Evolutionary conservation across 2,113 vertebrate genomes (phyloP).

Genomic region (Amblyopsis rosae): DNA sequence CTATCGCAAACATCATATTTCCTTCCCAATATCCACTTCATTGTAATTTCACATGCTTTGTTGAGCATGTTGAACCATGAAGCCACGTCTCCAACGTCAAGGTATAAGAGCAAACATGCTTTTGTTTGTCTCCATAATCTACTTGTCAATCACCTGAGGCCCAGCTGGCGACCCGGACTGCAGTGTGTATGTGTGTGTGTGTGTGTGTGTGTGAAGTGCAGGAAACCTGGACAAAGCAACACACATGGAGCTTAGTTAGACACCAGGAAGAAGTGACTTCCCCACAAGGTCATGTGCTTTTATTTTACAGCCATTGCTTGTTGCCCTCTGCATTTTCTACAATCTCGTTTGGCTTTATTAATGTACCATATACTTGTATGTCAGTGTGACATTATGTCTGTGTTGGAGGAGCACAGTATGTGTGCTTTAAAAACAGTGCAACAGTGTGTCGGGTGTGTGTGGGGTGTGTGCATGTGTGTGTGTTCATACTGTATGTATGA

Average conservation of each 20-base stretch:
- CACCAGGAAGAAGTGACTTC: slow-evolving; percentile 72
- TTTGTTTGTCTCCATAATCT: slow-evolving; percentile 76
- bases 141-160: slow-evolving; percentile 71
- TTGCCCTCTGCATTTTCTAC: slow-evolving; percentile 45
- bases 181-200: not conserved
- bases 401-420: not conserved
- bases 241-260: slow-evolving; percentile 41
- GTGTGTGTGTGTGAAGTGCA: slow-evolving; percentile 47
- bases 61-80: slow-evolving; percentile 34
- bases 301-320: slow-evolving; percentile 24
- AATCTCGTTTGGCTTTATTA: slow-evolving; percentile 29
- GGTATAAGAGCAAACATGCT: slow-evolving; percentile 65
- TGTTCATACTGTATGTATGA: slow-evolving; percentile 19
- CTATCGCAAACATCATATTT: not conserved
- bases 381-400: not conserved
- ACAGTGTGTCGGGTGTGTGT: not conserved
- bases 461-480: slow-evolving; percentile 18
- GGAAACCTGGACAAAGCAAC: slow-evolving; percentile 57
- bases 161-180: slow-evolving; percentile 38
- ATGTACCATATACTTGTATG: not conserved
- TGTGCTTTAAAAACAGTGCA: not conserved
- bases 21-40: slow-evolving; percentile 18
- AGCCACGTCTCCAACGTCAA: slow-evolving; percentile 49
- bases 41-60: slow-evolving; percentile 12
- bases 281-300: slow-evolving; percentile 57